Base-by-base conservation (phyloP, 2,797 vertebrate species). In the Florisuga fusca region DNA sequence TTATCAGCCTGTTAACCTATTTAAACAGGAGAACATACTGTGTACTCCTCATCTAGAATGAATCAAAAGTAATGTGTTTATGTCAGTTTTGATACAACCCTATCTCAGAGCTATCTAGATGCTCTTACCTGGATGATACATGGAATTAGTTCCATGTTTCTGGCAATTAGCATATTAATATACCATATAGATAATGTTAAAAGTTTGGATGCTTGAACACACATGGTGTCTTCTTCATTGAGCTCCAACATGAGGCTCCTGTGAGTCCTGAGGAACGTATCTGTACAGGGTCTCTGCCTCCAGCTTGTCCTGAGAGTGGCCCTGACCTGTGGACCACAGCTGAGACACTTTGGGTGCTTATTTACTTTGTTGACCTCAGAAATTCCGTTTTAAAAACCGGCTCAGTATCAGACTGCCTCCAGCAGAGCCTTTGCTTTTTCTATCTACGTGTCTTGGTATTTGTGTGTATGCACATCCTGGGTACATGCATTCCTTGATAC, bases 161-260 rank as follows among this genome's bases (percentile, higher is more conserved):
- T 95, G 87, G 76, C 91, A 97, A 97, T 98, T 97, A 98, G 94
- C 96, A 95, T 97, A 95, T 97, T 97, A 97, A 97, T 96, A 91
- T 95, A 83, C 72, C 89, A 97, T 94, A 92, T 63, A 97, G 97
- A 97, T 95, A 96, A 94, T 10, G 61, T 91, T 94, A 55, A 91
- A 95, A 97, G 90, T 90, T 89, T 90, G 83, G 91, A 89, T 95
- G 97, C 88, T 84, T 85, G 91, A 96, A 84, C 93, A 96, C 90
- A 84, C 88, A 90, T 78, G 59, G 88, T 74, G 73, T 89, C 64
- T 95, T 96, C 89, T 93, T 96, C 94, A 63, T 12, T 27, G 91
- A 58, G 78, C 83, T 86, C 62, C 73, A 57, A 55, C 38, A 41
- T 78, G 89, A 68, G 73, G 92, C 46, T 34, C 72, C 75, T 57